Evolutionary conservation across 2,888 invertebrate species (phyloP).

Genomic region (Belgica antarctica): DNA sequence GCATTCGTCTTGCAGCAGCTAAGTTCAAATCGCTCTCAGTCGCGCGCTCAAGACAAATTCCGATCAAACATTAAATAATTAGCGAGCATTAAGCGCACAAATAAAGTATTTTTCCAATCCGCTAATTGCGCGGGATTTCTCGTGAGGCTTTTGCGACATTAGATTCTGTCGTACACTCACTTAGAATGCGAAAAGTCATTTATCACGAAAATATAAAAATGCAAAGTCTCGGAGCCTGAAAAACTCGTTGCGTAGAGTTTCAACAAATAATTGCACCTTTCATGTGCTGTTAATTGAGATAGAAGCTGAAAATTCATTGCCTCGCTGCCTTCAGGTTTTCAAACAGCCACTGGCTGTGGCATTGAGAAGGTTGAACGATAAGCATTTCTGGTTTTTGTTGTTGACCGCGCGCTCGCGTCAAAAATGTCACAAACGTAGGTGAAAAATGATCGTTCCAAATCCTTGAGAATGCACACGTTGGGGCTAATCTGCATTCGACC

Average conservation of each 20-base stretch:
- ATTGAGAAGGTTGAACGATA: slow-evolving; percentile 28
- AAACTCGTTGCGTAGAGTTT: slow-evolving; percentile 10
- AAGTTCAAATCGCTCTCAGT: not conserved
- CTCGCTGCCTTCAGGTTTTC: slow-evolving; percentile 17
- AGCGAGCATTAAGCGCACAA: not conserved
- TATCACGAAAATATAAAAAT: slow-evolving; percentile 38
- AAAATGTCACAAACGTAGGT: not conserved
- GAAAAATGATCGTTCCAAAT: slow-evolving; percentile 11
- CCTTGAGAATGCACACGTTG: too few species aligned
- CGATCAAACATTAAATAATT: slow-evolving; percentile 23
- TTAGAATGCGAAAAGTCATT: slow-evolving; percentile 31
- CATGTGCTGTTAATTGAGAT: slow-evolving; percentile 42
- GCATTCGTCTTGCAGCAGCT: not conserved
- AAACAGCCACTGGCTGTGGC: not conserved
- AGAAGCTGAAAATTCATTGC: not conserved
- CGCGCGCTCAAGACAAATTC: not conserved
- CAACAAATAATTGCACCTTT: slow-evolving; percentile 38
- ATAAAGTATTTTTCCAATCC: not conserved
- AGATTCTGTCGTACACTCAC: slow-evolving; percentile 4
- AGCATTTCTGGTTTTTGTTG: slow-evolving; percentile 28
- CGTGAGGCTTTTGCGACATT: not conserved
- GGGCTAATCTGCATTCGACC: too few species aligned
- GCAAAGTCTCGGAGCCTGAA: not conserved
- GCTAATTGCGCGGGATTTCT: slow-evolving; percentile 22
- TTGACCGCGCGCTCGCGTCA: not conserved